phyloP scores from a whole-genome alignment of 2,888 invertebrate species.

The Rhogogaster chlorosoma region DNA sequence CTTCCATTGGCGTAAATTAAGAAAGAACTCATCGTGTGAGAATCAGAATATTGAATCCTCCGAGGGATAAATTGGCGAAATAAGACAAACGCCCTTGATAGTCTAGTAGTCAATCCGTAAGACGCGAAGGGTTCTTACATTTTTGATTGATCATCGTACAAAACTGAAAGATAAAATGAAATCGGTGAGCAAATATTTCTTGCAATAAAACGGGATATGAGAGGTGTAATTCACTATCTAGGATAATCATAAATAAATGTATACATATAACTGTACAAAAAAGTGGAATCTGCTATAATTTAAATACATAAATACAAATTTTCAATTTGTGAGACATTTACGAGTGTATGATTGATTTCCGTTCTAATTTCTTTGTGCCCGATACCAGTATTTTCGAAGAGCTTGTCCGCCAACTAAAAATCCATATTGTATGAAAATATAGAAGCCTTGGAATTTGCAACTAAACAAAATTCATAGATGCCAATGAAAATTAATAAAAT shows the following conservation, averaged over 20 bases:
- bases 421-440: neutral
- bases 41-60: neutral
- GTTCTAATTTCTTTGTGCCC: neutral
- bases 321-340: neutral
- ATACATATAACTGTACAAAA: neutral
- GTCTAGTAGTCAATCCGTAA: neutral
- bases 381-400: neutral
- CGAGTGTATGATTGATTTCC: neutral
- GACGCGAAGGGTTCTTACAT: neutral
- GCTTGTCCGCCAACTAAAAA: neutral
- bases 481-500: neutral
- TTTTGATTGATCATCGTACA: neutral
- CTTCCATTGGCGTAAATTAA: neutral
- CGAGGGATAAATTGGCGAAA: neutral
- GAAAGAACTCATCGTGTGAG: neutral
- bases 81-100: neutral
- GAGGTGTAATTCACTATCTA: neutral
- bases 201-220: neutral
- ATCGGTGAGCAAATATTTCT: neutral
- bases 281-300: neutral
- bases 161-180: neutral
- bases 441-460: neutral
- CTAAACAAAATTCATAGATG: neutral
- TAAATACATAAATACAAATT: neutral
- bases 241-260: neutral